phyloP scores from a whole-genome alignment of 2,113 vertebrate genomes.

The Pseudopodoces humilis region DNA sequence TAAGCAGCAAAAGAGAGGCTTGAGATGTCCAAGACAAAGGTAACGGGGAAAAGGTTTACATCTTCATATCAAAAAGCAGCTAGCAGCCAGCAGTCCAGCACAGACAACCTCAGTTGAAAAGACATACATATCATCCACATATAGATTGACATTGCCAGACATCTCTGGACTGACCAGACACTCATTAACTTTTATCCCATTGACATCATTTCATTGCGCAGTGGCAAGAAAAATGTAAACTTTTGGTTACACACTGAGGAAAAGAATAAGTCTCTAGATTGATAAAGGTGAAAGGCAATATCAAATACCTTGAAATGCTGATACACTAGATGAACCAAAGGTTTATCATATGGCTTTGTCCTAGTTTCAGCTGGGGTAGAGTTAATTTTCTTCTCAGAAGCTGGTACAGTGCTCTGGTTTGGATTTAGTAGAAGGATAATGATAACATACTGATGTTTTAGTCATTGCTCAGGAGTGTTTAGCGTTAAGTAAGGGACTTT shows the following conservation, averaged over 20 bases:
- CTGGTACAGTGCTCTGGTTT: not conserved
- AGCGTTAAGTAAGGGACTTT: not conserved
- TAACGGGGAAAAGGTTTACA: not conserved
- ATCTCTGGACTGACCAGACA: not conserved
- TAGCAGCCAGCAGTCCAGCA: not conserved
- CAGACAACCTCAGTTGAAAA: not conserved
- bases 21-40: not conserved
- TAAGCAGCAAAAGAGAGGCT: not conserved
- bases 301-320: not conserved
- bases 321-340: not conserved
- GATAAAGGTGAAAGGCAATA: not conserved
- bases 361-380: not conserved
- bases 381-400: not conserved
- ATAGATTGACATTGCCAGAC: not conserved
- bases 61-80: not conserved
- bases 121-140: rapidly evolving
- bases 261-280: not conserved
- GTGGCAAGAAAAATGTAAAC: not conserved
- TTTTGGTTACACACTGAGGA: not conserved
- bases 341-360: not conserved
- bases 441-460: not conserved
- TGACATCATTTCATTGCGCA: rapidly evolving
- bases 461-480: not conserved
- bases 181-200: not conserved
- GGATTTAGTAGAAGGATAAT: not conserved